phyloP scores from a whole-genome alignment of 2,888 invertebrate genomes.

The Caradrina kadenii region DNA sequence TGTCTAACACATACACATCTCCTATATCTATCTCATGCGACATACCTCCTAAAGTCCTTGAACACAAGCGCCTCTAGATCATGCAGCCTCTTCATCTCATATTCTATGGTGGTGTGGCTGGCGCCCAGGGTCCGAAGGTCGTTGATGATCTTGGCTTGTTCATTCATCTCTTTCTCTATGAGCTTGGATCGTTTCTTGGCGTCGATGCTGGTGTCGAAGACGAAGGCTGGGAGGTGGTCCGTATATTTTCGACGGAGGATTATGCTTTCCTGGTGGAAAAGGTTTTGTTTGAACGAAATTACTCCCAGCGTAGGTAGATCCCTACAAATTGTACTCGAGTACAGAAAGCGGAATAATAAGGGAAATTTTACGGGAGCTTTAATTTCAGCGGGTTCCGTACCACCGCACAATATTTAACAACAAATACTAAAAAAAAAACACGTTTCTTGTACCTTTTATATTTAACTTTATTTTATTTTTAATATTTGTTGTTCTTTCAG shows the following conservation, averaged over 20 bases:
- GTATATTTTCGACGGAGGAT: slow-evolving; percentile 92
- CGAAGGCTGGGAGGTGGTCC: slow-evolving; percentile 95
- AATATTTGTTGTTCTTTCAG: no score
- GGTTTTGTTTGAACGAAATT: not conserved
- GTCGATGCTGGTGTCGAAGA: slow-evolving; percentile 95
- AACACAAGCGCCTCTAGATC: slow-evolving; percentile 98
- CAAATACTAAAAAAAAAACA: no score
- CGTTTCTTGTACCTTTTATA: no score
- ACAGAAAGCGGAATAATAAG: no score
- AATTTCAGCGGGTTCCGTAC: no score
- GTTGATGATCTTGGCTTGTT: slow-evolving; percentile 98
- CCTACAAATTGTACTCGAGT: no score
- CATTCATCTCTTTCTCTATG: slow-evolving; percentile 99
- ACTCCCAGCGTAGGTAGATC: not conserved
- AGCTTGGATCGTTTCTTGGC: slow-evolving; percentile 96
- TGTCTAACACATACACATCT: no score
- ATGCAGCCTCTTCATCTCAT: slow-evolving; percentile 97
- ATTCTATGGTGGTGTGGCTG: slow-evolving; percentile 96
- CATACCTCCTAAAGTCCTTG: slow-evolving; percentile 95
- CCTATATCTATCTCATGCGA: not conserved
- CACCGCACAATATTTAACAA: no score
- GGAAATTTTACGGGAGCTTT: no score
- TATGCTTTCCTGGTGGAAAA: slow-evolving; percentile 91
- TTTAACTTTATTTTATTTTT: no score
- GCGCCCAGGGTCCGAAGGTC: slow-evolving; percentile 97